Evolutionary conservation across 2,113 vertebrate species (phyloP).

Genomic region (Oceanites oceanicus): DNA sequence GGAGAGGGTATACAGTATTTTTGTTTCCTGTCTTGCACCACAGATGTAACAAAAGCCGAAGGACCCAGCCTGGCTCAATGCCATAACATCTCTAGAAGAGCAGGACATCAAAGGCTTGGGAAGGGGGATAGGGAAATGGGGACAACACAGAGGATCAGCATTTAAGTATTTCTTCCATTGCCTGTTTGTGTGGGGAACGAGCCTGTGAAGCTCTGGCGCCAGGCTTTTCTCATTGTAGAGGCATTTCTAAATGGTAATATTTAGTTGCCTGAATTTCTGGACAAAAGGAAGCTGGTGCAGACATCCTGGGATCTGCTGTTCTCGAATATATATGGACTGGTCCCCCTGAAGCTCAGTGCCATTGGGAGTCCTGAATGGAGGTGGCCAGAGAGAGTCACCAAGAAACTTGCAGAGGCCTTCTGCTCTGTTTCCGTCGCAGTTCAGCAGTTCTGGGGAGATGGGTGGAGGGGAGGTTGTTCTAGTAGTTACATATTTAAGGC

Average conservation of each 20-base stretch:
- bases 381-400: background rate
- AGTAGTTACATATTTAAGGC: slow-evolving; percentile 34
- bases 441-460: slow-evolving; percentile 17
- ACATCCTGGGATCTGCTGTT: background rate
- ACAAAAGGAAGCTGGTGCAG: slow-evolving; percentile 2
- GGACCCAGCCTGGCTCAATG: background rate
- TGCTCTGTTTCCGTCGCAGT: background rate
- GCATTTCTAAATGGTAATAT: background rate
- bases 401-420: background rate
- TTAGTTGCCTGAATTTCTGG: background rate
- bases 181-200: background rate
- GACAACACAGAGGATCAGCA: background rate
- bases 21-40: background rate
- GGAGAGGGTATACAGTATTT: background rate
- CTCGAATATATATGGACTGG: background rate
- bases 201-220: background rate
- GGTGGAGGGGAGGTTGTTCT: slow-evolving; percentile 54
- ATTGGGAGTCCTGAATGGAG: background rate
- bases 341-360: background rate
- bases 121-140: background rate
- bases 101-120: background rate
- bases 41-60: background rate
- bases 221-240: background rate
- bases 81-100: background rate
- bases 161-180: background rate